phyloP scores from a whole-genome alignment of 2,797 vertebrate species.

The Siniperca undulata region DNA sequence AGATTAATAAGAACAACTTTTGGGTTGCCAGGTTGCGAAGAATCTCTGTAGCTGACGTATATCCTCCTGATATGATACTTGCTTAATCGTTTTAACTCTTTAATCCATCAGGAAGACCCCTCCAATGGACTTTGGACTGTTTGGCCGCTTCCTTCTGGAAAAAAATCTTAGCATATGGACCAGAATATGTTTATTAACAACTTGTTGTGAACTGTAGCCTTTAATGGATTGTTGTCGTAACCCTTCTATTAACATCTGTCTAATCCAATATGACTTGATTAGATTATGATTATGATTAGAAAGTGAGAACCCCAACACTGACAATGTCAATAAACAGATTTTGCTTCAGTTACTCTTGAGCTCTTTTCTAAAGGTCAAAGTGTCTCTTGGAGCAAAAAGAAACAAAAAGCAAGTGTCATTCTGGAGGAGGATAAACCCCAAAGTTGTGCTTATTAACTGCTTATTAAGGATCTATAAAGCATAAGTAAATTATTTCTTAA shows the following conservation, averaged over 20 bases:
- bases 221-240: not conserved
- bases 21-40: constrained; percentile 4
- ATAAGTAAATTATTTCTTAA: not conserved
- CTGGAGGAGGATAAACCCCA: too few relatives aligned
- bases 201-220: not conserved
- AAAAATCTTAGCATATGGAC: not conserved
- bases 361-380: not conserved
- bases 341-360: not conserved
- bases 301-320: not conserved
- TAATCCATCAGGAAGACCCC: not conserved
- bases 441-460: not conserved
- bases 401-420: not conserved
- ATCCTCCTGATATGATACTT: not conserved
- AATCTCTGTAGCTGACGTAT: not conserved
- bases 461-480: not conserved
- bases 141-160: not conserved
- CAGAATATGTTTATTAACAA: not conserved
- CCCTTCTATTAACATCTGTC: not conserved
- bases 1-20: not conserved
- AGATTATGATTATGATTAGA: too few relatives aligned
- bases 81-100: not conserved
- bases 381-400: too few relatives aligned
- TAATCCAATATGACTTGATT: too few relatives aligned
- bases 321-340: not conserved
- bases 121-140: not conserved